Conservation (phyloP, 1,140 invertebrate genomes). For the Bombyx mandarina region DNA sequence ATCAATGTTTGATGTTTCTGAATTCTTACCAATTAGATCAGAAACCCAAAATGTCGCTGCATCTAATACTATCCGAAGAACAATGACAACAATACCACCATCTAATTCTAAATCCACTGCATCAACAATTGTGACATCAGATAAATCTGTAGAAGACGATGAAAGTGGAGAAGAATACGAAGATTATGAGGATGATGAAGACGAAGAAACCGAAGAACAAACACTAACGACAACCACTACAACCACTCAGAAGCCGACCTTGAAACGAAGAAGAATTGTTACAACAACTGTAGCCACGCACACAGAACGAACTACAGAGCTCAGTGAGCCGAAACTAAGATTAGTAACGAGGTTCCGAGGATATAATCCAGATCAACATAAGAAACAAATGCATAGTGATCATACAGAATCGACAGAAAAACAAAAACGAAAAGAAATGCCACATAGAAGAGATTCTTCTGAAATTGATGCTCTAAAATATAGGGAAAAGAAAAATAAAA, state of each 20-base stretch:
- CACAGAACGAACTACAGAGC: constrained; percentile 9
- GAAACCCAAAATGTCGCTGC: constrained; percentile 33
- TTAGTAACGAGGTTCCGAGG: constrained; percentile 41
- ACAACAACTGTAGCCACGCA: constrained; percentile 14
- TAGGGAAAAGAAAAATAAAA: constrained; percentile 55
- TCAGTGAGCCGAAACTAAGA: constrained; percentile 21
- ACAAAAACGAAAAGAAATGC: constrained; percentile 11
- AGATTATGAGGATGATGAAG: constrained; percentile 30
- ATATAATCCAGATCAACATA: constrained; percentile 14
- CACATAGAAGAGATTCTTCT: too few species aligned
- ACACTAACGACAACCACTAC: constrained; percentile 26
- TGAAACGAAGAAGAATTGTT: constrained; percentile 15
- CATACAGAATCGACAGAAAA: constrained; percentile 7
- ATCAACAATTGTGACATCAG: constrained; percentile 5
- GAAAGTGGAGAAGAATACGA: constrained; percentile 32
- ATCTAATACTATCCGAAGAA: constrained; percentile 34
- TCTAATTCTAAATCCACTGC: constrained; percentile 8
- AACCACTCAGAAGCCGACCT: constrained; percentile 20
- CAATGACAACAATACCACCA: constrained; percentile 19
- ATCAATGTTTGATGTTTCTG: constrained; percentile 38
- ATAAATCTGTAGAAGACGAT: constrained; percentile 11
- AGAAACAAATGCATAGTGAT: constrained; percentile 3
- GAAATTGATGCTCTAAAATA: constrained; percentile 32
- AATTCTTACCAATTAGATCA: constrained; percentile 33
- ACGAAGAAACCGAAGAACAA: constrained; percentile 26